These are phyloP conservation scores for Mastacembelus armatus DNA, from an alignment of 2,797 vertebrate genomes.

Conservation along the genomic window DNA sequence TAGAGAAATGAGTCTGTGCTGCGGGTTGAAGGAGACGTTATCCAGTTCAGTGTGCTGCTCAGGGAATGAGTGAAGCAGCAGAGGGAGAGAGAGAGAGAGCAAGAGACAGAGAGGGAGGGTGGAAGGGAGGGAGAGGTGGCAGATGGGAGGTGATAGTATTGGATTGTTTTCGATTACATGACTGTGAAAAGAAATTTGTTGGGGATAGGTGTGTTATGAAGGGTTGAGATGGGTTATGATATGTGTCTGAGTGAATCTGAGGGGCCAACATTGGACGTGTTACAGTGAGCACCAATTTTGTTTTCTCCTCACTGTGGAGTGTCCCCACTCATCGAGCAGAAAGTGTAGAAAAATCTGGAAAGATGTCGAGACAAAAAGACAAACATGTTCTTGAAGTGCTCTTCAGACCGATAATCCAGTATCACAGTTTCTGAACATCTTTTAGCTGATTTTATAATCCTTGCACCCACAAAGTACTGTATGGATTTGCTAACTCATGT, in stretches of 20 bases:
- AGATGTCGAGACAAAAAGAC: constrained; percentile 46
- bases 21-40: constrained; percentile 77
- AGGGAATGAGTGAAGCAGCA: constrained; percentile 70
- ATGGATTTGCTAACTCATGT: constrained; percentile 5
- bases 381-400: constrained; percentile 21
- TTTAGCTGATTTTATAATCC: constrained; percentile 24
- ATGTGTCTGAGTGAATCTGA: constrained; percentile 18
- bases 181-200: constrained; percentile 49
- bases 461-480: background rate
- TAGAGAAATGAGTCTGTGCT: constrained; percentile 84
- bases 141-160: constrained; percentile 64
- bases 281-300: constrained; percentile 31
- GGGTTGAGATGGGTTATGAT: constrained; percentile 18
- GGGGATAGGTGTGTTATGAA: constrained; percentile 12
- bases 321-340: constrained; percentile 52
- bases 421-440: constrained; percentile 1
- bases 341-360: constrained; percentile 34
- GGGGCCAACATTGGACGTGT: constrained; percentile 42
- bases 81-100: constrained; percentile 54
- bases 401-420: constrained; percentile 15
- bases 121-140: constrained; percentile 7
- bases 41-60: constrained; percentile 74
- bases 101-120: constrained; percentile 22
- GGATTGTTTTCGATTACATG: constrained; percentile 63
- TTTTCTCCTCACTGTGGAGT: constrained; percentile 36